Conservation (phyloP, 1,140 invertebrate species). For the Triops cancriformis region DNA sequence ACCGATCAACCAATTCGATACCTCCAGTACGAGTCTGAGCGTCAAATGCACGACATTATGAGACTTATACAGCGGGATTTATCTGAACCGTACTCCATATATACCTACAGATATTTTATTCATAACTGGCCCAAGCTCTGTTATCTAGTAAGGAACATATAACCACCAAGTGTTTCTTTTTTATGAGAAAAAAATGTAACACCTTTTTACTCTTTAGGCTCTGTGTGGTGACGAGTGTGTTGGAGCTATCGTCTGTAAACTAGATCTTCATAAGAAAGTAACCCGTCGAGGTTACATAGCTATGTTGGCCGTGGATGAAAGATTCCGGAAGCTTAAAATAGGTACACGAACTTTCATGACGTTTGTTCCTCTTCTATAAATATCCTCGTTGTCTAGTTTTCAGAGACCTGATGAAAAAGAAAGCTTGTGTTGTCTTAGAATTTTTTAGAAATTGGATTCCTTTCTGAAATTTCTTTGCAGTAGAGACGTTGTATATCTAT, state of each 20-base stretch:
- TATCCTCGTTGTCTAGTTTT: too few relatives aligned
- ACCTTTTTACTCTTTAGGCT: conserved; percentile 45
- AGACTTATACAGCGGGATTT: conserved; percentile 96
- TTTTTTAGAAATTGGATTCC: too few relatives aligned
- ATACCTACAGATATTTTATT: conserved; percentile 99
- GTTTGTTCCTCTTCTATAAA: too few relatives aligned
- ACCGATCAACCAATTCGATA: conserved; percentile 43
- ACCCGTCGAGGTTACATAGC: conserved; percentile 94
- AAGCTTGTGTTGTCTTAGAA: too few relatives aligned
- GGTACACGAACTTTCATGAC: conserved; percentile 44
- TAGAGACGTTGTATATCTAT: too few relatives aligned
- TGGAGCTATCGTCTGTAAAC: conserved; percentile 95
- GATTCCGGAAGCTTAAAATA: conserved; percentile 89
- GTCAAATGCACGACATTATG: conserved; percentile 95
- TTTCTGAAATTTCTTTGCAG: too few relatives aligned
- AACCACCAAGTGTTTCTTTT: not conserved
- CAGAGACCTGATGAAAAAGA: too few relatives aligned
- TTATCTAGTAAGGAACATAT: conserved; percentile 67
- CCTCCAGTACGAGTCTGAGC: conserved; percentile 74
- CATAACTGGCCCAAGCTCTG: conserved; percentile 99
- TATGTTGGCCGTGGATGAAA: conserved; percentile 95
- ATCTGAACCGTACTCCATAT: conserved; percentile 99
- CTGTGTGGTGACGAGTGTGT: conserved; percentile 78
- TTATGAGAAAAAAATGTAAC: not conserved
- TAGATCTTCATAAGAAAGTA: conserved; percentile 88